phyloP scores from a whole-genome alignment of 2,797 vertebrate species.

The Protosalanx chinensis region DNA sequence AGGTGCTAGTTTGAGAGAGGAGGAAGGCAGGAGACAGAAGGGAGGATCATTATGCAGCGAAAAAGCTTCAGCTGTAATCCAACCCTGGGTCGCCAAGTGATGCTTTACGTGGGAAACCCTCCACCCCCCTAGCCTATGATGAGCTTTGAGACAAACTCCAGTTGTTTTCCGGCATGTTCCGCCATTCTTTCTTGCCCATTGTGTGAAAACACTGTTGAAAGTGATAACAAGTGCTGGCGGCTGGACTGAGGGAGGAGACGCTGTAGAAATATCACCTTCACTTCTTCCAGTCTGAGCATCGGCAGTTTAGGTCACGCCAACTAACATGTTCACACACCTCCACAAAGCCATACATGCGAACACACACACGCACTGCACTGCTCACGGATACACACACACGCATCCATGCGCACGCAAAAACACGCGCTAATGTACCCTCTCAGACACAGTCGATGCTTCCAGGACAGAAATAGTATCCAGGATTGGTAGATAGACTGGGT shows the following conservation, averaged over 20 bases:
- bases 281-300: constrained; percentile 43
- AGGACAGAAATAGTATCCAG: constrained; percentile 43
- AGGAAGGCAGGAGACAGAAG: no score
- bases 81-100: no score
- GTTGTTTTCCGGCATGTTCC: no score
- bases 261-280: constrained; percentile 18
- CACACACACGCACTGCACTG: not conserved
- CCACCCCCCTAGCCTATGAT: no score
- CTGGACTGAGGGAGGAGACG: constrained; percentile 37
- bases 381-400: not conserved
- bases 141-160: no score
- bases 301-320: constrained; percentile 45
- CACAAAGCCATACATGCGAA: not conserved
- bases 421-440: constrained; percentile 50
- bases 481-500: constrained; percentile 36
- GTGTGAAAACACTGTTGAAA: no score
- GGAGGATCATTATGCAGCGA: no score
- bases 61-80: no score
- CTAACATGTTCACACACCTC: constrained; percentile 47
- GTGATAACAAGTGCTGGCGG: constrained; percentile 31
- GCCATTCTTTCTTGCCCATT: no score
- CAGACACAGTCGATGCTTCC: constrained; percentile 46
- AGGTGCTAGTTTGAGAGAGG: no score
- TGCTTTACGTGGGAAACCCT: no score
- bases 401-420: not conserved